Evolutionary conservation across 2,113 vertebrate genomes (phyloP).

Genomic region (Salvelinus namaycush): DNA sequence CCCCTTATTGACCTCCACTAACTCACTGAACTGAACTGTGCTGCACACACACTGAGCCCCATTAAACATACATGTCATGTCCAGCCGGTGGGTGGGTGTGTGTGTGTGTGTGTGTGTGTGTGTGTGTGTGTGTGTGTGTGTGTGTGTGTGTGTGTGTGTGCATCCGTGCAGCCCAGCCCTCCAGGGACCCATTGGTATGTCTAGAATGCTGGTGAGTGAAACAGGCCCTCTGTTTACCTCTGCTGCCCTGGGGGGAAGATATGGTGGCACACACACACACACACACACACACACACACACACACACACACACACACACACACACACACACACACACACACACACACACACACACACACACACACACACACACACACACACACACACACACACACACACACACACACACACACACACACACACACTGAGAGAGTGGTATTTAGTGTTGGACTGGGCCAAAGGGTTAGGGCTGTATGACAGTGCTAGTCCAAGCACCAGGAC

Average conservation of each 20-base stretch:
- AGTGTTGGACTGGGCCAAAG: background rate
- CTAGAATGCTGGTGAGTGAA: slow-evolving; percentile 60
- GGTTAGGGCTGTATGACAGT: background rate
- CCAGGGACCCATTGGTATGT: slow-evolving; percentile 65
- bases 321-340: too few relatives aligned
- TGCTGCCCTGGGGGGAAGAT: slow-evolving; percentile 41
- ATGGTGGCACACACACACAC: slow-evolving; percentile 44
- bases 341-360: too few relatives aligned
- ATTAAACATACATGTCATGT: slow-evolving; percentile 31
- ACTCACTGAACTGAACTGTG: too few relatives aligned
- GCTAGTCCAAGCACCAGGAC: too few relatives aligned
- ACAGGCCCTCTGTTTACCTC: slow-evolving; percentile 61
- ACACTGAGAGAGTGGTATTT: background rate
- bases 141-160: slow-evolving; percentile 18
- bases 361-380: too few relatives aligned
- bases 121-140: slow-evolving; percentile 16
- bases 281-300: too few relatives aligned
- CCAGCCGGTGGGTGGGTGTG: background rate
- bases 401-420: too few relatives aligned
- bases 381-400: too few relatives aligned
- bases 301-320: too few relatives aligned
- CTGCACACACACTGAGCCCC: background rate
- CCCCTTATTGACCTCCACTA: background rate
- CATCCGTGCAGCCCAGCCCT: slow-evolving; percentile 39
- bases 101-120: slow-evolving; percentile 14